Evolutionary conservation across 2,888 invertebrate genomes (phyloP).

Genomic region (Chymomyza caudatula): DNA sequence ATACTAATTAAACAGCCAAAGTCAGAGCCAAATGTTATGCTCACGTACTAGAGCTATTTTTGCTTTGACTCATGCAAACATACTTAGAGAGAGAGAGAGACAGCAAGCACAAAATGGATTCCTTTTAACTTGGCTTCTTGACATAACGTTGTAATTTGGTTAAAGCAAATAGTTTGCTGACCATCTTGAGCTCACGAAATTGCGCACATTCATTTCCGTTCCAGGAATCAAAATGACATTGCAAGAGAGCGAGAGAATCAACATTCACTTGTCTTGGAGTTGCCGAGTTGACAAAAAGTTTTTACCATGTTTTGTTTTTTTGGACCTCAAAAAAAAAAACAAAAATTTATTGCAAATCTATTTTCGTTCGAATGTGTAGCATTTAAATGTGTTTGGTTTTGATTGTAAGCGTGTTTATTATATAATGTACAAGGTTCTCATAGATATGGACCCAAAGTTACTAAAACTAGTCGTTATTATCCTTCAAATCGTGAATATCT

Average conservation of each 20-base stretch:
- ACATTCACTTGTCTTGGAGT: not conserved
- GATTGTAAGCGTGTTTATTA: too few species aligned
- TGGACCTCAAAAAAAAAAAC: too few species aligned
- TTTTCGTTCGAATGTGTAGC: not conserved
- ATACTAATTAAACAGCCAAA: not conserved
- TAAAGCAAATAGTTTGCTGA: not conserved
- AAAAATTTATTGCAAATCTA: not conserved
- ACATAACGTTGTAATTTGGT: not conserved
- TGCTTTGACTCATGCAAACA: too few species aligned
- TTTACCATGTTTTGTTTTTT: not conserved
- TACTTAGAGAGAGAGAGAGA: too few species aligned
- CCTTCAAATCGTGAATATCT: too few species aligned
- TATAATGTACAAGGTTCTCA: too few species aligned
- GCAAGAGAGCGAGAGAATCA: not conserved
- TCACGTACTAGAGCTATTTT: not conserved
- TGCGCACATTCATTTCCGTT: conserved; percentile 56
- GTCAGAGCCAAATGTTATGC: not conserved
- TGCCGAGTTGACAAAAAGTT: not conserved
- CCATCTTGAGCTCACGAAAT: conserved; percentile 27
- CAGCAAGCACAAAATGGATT: too few species aligned
- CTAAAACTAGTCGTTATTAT: too few species aligned
- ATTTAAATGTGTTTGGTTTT: not conserved
- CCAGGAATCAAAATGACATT: not conserved
- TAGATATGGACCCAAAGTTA: too few species aligned
- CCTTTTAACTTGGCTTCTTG: too few species aligned